Evolutionary conservation across 2,113 vertebrate species (phyloP), one percentile per base, ranked within the genome.

Genomic region (Archocentrus centrarchus): DNA sequence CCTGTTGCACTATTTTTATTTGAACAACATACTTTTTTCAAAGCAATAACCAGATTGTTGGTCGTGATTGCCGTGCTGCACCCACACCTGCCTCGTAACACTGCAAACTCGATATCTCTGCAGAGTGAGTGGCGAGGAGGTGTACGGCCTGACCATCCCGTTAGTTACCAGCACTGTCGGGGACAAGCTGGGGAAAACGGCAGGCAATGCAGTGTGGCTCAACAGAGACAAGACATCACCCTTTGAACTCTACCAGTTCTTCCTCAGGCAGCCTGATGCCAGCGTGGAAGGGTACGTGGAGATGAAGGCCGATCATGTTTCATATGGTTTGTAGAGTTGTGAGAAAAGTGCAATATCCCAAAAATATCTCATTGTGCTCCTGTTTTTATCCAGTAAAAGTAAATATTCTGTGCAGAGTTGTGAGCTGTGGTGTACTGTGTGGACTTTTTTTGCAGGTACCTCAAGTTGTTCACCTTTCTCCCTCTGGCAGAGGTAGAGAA

Each of bases 221-320:
- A 97, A 97, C 94, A 95, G 97, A 79, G 96, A 98, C 9, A 97
- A 94, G 93, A 99, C 98, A 0, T 98, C 98, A 39, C 97, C 98
- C 0, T 99, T 99, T 94, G 97, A 99, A 47, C 93, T 99, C 0
- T 99, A 99, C 92, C 98, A 99, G 79, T 99, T 97, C 93, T 99
- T 99, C 83, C 93, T 99, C 41, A 95, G 98, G 68, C 97, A 97
- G 86, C 97, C 95, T 1, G 98, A 99, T 75, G 76, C 84, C 20
- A 75, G 60, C 4, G 94, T 99, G 32, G 96, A 98, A 91, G 93
- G 96, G 98, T 97, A 88, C 85, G 97, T 89, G 30, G 22, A 35
- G 39, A 35, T 10, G 5, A 76, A 64, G 32, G 35, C 27, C 32
- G 11, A 3, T 59, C 13, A 8, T 1, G 2, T 17, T 6, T 18